A percentile compares a stretch with the other conserved stretches of the same genome.
Conservation (phyloP, 1,140 invertebrate genomes). For the Diorhabda sublineata region DNA sequence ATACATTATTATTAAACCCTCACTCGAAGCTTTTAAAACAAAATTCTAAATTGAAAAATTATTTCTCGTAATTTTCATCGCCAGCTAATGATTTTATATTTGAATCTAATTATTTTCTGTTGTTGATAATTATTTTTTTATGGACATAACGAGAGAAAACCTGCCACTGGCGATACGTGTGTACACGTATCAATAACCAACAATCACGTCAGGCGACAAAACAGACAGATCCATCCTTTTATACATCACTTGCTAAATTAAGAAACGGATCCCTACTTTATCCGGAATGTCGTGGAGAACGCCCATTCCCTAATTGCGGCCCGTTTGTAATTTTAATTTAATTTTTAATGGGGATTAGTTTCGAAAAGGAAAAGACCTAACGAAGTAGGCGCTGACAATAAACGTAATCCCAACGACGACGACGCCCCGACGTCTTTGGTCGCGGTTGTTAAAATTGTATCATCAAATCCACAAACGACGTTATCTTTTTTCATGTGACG, state of each 20-base stretch:
- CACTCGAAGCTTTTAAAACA: too few species aligned
- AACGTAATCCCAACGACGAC: neutral
- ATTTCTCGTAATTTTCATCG: too few species aligned
- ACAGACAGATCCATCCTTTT: constrained; percentile 39
- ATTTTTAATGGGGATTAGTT: constrained; percentile 26
- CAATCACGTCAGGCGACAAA: constrained; percentile 42
- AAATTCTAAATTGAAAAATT: too few species aligned
- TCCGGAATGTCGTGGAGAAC: constrained; percentile 31
- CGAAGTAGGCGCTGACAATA: constrained; percentile 5
- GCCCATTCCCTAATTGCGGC: constrained; percentile 34
- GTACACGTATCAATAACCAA: constrained; percentile 17
- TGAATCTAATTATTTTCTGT: too few species aligned
- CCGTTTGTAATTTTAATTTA: constrained; percentile 38
- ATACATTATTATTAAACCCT: too few species aligned
- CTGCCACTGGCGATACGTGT: neutral
- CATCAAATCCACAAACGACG: too few species aligned
- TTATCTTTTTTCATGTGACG: too few species aligned
- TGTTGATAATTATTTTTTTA: too few species aligned
- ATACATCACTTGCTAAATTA: constrained; percentile 43
- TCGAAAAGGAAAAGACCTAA: constrained; percentile 4
- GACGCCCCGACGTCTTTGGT: too few species aligned
- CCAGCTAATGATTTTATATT: too few species aligned
- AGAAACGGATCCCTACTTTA: constrained; percentile 41
- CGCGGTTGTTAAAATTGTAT: too few species aligned
- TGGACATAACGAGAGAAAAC: too few species aligned